phyloP scores from a whole-genome alignment of 2,888 invertebrate species.

The Cosmopolites sordidus region DNA sequence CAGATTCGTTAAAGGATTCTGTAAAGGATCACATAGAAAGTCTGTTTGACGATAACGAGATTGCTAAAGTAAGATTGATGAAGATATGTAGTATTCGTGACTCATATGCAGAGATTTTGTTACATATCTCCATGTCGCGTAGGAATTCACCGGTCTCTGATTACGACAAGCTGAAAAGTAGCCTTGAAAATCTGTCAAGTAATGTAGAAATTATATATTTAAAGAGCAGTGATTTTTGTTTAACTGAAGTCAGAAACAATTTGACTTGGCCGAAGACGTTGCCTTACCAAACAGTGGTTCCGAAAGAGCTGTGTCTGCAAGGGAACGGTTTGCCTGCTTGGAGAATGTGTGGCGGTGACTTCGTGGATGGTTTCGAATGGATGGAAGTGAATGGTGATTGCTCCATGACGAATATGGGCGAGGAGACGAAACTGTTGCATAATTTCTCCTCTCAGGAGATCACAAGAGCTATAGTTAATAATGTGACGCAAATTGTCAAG shows the following conservation, averaged over 20 bases:
- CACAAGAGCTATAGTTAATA: conserved; percentile 28
- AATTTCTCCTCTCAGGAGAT: conserved; percentile 26
- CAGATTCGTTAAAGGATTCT: conserved; percentile 3
- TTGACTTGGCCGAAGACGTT: conserved; percentile 51
- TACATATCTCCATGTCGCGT: conserved; percentile 46
- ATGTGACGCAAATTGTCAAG: conserved; percentile 31
- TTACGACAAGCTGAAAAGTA: conserved; percentile 19
- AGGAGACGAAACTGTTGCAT: conserved; percentile 30
- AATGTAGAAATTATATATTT: conserved; percentile 30
- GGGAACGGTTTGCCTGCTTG: conserved; percentile 56
- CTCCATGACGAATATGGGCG: conserved; percentile 11
- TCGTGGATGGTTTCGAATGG: conserved; percentile 58
- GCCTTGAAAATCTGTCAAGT: conserved; percentile 9
- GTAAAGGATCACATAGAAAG: background rate
- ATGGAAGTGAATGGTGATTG: conserved; percentile 42
- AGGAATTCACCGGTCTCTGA: conserved; percentile 20
- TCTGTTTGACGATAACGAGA: background rate
- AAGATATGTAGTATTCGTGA: conserved; percentile 50
- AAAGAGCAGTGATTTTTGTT: conserved; percentile 38
- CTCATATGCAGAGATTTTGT: conserved; percentile 42
- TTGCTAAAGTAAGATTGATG: conserved; percentile 47
- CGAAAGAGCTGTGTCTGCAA: conserved; percentile 57
- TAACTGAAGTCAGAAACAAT: conserved; percentile 32
- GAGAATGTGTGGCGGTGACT: conserved; percentile 57
- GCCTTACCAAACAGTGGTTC: conserved; percentile 52